A percentile compares a stretch with the other conserved stretches of the same genome.
phyloP scores from a whole-genome alignment of 2,797 vertebrate genomes.

The Danio tinwini region DNA sequence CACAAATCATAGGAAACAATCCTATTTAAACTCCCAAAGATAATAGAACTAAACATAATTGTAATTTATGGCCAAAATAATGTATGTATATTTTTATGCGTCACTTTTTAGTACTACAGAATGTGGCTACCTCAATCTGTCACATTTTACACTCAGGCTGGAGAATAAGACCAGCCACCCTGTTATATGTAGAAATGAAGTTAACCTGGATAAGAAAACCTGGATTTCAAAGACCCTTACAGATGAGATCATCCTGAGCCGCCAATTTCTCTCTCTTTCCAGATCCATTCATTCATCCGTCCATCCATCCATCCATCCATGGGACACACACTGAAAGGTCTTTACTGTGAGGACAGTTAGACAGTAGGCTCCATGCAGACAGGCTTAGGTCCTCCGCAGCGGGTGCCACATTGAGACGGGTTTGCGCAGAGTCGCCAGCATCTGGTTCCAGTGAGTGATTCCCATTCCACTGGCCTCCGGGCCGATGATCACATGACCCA shows the following conservation, averaged over 20 bases:
- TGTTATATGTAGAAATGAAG: conserved; percentile 81
- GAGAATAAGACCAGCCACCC: conserved; percentile 71
- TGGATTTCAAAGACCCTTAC: conserved; percentile 72
- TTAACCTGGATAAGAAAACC: conserved; percentile 84
- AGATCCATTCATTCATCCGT: too few relatives aligned
- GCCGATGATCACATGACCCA: conserved; percentile 96
- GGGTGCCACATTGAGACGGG: conserved; percentile 99
- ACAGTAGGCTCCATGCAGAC: conserved; percentile 74
- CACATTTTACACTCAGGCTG: conserved; percentile 51
- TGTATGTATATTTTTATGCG: conserved; percentile 36
- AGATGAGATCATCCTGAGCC: conserved; percentile 36
- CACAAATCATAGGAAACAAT: neutral
- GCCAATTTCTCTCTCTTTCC: neutral
- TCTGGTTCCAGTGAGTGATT: conserved; percentile 99
- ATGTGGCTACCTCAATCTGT: conserved; percentile 63
- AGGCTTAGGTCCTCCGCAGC: conserved; percentile 74
- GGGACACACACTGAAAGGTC: conserved; percentile 43
- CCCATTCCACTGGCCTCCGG: conserved; percentile 92
- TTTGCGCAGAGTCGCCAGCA: conserved; percentile 94
- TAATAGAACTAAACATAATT: conserved; percentile 38
- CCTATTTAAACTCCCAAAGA: conserved; percentile 18
- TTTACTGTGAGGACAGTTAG: conserved; percentile 62
- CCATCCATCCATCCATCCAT: conserved; percentile 1
- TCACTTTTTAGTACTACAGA: conserved; percentile 39
- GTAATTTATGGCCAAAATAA: conserved; percentile 19